phyloP scores from a whole-genome alignment of 2,888 invertebrate species.

The Steinernema carpocapsae region DNA sequence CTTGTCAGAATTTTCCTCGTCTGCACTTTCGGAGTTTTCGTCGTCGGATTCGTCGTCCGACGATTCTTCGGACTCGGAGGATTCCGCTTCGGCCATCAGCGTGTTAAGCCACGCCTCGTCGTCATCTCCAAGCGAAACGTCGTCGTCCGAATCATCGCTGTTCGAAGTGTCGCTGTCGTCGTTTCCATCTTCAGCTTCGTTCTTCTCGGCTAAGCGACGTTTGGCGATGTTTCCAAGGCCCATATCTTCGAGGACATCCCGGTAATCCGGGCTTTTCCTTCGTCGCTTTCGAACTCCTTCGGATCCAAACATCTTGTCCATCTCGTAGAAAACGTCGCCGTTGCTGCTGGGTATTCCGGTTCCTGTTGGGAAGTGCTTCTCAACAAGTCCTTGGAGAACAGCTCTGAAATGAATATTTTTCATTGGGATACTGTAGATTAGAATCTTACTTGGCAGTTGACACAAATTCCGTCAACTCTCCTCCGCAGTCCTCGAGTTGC shows the following conservation, averaged over 20 bases:
- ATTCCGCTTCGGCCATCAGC: constrained; percentile 19
- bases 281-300: constrained; percentile 13
- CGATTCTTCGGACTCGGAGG: background rate
- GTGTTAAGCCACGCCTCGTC: constrained; percentile 28
- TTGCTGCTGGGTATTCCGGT: constrained; percentile 71
- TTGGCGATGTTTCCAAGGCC: background rate
- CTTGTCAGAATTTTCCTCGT: constrained; percentile 15
- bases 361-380: constrained; percentile 97
- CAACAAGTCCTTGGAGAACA: constrained; percentile 92
- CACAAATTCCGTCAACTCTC: constrained; percentile 95
- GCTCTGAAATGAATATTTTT: constrained; percentile 75
- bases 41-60: constrained; percentile 1
- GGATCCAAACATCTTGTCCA: constrained; percentile 51
- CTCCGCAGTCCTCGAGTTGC: constrained; percentile 92
- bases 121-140: constrained; percentile 15
- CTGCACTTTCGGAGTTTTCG: constrained; percentile 28
- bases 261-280: background rate
- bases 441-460: constrained; percentile 76
- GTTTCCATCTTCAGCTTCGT: constrained; percentile 38
- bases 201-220: background rate
- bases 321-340: constrained; percentile 56
- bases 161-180: constrained; percentile 1
- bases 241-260: background rate
- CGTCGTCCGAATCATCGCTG: constrained; percentile 26
- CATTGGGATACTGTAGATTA: constrained; percentile 41